Evolutionary conservation across 2,888 invertebrate species (phyloP).

Genomic region (Mesorhabditis belari): DNA sequence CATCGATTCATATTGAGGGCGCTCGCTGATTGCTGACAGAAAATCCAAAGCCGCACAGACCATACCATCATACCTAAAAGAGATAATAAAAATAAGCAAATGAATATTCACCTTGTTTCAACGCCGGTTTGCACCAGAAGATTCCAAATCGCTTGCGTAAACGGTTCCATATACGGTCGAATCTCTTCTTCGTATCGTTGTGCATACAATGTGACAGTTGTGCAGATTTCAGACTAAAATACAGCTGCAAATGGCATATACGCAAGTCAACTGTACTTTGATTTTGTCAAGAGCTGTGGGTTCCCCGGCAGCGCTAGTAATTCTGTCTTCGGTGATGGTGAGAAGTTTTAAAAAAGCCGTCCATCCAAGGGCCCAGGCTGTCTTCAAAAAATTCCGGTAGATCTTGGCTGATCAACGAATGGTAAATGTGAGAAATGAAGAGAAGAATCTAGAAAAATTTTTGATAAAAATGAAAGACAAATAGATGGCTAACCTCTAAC

Average conservation of each 20-base stretch:
- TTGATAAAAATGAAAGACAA: slow-evolving; percentile 2
- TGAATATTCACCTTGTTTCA: slow-evolving; percentile 21
- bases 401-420: slow-evolving; percentile 93
- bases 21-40: slow-evolving; percentile 84
- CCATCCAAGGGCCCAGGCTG: slow-evolving; percentile 92
- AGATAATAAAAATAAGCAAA: neutral
- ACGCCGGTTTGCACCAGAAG: slow-evolving; percentile 63
- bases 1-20: slow-evolving; percentile 69
- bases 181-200: slow-evolving; percentile 98
- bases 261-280: too few species aligned
- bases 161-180: slow-evolving; percentile 75
- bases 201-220: slow-evolving; percentile 84
- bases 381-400: slow-evolving; percentile 96
- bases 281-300: slow-evolving; percentile 39
- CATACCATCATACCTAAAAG: slow-evolving; percentile 54
- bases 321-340: slow-evolving; percentile 54
- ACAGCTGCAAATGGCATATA: too few species aligned
- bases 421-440: slow-evolving; percentile 64
- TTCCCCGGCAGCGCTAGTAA: slow-evolving; percentile 31
- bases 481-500: slow-evolving; percentile 23
- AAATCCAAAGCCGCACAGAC: slow-evolving; percentile 94
- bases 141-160: slow-evolving; percentile 91
- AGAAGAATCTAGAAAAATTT: slow-evolving; percentile 4
- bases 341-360: slow-evolving; percentile 76
- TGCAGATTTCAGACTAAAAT: slow-evolving; percentile 72